A percentile compares a stretch with the other conserved stretches of the same genome.
Conservation (phyloP, 2,113 vertebrate genomes). For the Neomonachus schauinslandi region DNA sequence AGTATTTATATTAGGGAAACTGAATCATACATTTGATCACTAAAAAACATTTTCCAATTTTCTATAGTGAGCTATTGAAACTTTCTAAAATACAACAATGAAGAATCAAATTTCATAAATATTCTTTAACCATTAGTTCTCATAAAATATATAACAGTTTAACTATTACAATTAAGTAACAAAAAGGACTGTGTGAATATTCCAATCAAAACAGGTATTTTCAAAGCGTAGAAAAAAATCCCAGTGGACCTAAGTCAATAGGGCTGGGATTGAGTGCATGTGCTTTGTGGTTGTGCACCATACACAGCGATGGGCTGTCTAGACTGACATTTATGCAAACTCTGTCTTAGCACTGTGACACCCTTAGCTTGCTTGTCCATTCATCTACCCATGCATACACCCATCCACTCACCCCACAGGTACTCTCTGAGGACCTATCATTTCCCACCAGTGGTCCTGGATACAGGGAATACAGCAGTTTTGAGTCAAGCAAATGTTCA, state of each 20-base stretch:
- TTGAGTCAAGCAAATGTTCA: neutral
- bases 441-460: neutral
- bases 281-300: neutral
- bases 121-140: constrained; percentile 9
- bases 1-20: constrained; percentile 40
- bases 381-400: neutral
- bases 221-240: neutral
- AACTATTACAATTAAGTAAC: neutral
- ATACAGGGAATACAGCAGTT: neutral
- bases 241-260: neutral
- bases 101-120: constrained; percentile 7
- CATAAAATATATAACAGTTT: neutral
- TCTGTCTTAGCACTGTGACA: neutral
- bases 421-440: neutral
- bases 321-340: neutral
- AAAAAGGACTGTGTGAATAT: neutral
- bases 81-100: neutral
- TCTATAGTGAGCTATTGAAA: neutral
- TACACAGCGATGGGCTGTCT: neutral
- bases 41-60: constrained; percentile 40
- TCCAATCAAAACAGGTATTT: neutral
- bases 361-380: neutral
- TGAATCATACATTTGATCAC: constrained; percentile 33
- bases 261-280: no score
- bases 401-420: neutral